These are phyloP conservation scores for Apostichopus californicus DNA, from an alignment of 35 echinoderm and acorn worm genomes.

Conservation along the genomic window DNA sequence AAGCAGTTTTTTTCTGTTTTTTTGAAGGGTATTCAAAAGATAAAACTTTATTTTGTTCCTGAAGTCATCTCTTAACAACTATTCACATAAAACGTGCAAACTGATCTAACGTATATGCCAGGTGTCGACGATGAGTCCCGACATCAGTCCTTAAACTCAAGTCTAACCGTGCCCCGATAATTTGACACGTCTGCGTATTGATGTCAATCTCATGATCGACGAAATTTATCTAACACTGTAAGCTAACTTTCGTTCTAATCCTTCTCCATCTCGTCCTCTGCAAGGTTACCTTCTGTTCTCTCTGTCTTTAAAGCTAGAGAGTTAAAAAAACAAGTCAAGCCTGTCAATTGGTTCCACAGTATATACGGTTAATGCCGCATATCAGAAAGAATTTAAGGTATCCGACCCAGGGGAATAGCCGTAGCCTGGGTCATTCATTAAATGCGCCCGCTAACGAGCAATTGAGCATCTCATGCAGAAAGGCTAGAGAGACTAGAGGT, in stretches of 20 bases:
- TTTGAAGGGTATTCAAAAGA: too few species aligned
- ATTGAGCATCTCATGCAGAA: neutral
- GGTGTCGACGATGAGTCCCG: too few species aligned
- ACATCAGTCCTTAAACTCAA: too few species aligned
- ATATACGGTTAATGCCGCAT: neutral
- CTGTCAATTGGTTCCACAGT: neutral
- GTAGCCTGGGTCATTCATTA: neutral
- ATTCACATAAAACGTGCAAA: too few species aligned
- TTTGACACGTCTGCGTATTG: neutral
- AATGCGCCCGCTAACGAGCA: neutral
- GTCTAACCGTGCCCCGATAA: too few species aligned
- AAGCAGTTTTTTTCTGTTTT: too few species aligned
- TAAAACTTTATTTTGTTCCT: too few species aligned
- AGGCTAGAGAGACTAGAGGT: neutral
- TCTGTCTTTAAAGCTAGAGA: neutral
- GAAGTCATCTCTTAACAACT: too few species aligned
- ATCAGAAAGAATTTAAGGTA: neutral
- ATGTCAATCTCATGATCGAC: neutral
- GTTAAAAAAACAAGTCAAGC: neutral
- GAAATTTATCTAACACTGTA: neutral
- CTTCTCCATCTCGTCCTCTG: too few species aligned
- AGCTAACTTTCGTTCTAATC: too few species aligned
- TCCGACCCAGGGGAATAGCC: neutral
- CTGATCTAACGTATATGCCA: too few species aligned
- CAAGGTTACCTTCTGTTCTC: too few species aligned